A percentile compares a stretch with the other conserved stretches of the same genome.
Conservation (phyloP, 2,797 vertebrate species). For the Rhincodon typus region DNA sequence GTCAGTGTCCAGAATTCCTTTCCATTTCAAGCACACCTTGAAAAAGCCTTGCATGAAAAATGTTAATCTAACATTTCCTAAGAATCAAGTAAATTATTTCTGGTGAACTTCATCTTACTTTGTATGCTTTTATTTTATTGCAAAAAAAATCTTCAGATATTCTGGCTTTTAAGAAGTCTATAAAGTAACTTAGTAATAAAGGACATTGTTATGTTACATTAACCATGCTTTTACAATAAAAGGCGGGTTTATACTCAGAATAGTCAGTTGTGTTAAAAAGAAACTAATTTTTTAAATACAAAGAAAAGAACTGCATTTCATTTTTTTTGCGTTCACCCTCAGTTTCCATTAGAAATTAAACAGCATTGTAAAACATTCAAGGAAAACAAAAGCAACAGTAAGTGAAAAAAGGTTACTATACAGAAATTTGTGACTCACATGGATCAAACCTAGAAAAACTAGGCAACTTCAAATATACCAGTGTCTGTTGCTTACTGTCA, state of each 20-base stretch:
- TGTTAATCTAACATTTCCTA: background rate
- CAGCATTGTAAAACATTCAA: background rate
- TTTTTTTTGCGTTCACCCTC: background rate
- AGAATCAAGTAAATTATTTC: background rate
- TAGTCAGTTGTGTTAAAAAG: background rate
- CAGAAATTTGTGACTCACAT: background rate
- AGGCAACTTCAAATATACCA: background rate
- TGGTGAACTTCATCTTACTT: background rate
- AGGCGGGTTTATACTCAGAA: background rate
- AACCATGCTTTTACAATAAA: background rate
- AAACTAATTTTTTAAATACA: background rate
- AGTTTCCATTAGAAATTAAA: constrained; percentile 4
- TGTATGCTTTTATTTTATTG: background rate
- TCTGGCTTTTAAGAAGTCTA: background rate
- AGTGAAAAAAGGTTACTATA: background rate
- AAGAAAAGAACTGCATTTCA: background rate
- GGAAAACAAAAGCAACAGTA: background rate
- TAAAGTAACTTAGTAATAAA: background rate
- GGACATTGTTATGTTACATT: background rate
- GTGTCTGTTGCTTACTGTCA: background rate
- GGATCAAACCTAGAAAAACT: background rate
- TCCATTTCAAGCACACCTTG: background rate
- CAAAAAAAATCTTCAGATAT: background rate
- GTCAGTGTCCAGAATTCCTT: too few species aligned
- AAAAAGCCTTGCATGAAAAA: background rate